These are phyloP conservation scores for Centruroides sculpturatus DNA, from an alignment of 1,140 invertebrate species.

Conservation along the genomic window DNA sequence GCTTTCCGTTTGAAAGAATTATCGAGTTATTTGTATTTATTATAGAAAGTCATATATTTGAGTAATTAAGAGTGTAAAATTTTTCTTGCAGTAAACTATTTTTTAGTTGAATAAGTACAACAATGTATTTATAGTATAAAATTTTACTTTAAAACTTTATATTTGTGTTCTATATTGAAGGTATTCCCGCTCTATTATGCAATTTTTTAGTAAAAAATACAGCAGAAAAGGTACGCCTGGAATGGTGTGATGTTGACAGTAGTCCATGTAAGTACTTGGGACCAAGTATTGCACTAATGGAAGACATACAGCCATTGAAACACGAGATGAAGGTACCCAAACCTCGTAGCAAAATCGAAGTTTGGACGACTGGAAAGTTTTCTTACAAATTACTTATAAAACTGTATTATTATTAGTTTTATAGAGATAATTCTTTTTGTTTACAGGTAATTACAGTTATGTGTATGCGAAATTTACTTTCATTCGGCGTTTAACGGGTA, in stretches of 20 bases:
- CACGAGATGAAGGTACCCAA: neutral
- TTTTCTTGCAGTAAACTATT: no score
- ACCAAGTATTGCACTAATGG: neutral
- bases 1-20: no score
- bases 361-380: slow-evolving; percentile 7
- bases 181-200: no score
- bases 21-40: no score
- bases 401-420: neutral
- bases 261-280: neutral
- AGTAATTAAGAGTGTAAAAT: no score
- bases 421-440: neutral
- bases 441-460: slow-evolving; percentile 2
- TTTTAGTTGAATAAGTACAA: no score
- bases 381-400: neutral
- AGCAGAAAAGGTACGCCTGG: neutral
- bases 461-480: slow-evolving; percentile 4
- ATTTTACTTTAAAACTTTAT: no score
- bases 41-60: no score
- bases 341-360: neutral
- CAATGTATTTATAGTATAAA: no score
- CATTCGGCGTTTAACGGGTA: slow-evolving; percentile 4
- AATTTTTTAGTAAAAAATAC: neutral
- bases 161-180: no score
- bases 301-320: slow-evolving; percentile 8
- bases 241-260: neutral